Base-by-base conservation (phyloP, 2,113 vertebrate species). In the Murina feae region DNA sequence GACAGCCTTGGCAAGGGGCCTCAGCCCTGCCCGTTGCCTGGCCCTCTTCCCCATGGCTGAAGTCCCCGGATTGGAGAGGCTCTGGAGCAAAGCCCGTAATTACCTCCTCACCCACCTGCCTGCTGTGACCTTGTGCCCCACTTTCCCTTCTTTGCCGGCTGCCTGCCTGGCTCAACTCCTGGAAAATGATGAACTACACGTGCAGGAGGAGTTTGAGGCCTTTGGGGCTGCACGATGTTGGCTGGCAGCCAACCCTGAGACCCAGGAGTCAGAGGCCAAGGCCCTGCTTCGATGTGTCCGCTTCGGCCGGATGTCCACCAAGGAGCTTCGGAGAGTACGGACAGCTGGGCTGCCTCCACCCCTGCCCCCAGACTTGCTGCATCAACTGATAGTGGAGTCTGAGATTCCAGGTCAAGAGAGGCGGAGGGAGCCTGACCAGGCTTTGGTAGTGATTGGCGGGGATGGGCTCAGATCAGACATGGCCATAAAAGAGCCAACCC, bases 221-320 rank as follows among this genome's bases (percentile, higher is more conserved):
- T 98, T 99, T 93, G 97, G 98, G 94, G 99, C 99, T 1, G 98
- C 98, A 0, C 97, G 98, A 32, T 96, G 96, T 20, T 99, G 99
- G 99, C 94, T 99, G 11, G 96, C 95, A 39, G 98, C 97, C 23
- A 98, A 99, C 51, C 98, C 98, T 0, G 82, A 95, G 5, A 98
- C 97, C 55, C 97, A 98, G 76, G 83, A 99, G 51, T 78, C 97
- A 2, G 95, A 98, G 2, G 98, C 98, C 18, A 98, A 97, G 53
- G 84, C 97, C 23, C 92, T 99, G 9, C 98, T 99, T 98, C 97
- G 76, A 0, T 99, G 98, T 0, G 98, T 99, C 37, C 98, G 99
- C 32, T 99, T 99, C 65, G 98, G 99, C 9, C 98, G 99, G 68
- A 99, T 99, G 99, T 99, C 99, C 1, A 99, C 98, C 87, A 94